Base-by-base conservation (phyloP, 2,888 invertebrate genomes). In the Stenolophus ochropezus region DNA sequence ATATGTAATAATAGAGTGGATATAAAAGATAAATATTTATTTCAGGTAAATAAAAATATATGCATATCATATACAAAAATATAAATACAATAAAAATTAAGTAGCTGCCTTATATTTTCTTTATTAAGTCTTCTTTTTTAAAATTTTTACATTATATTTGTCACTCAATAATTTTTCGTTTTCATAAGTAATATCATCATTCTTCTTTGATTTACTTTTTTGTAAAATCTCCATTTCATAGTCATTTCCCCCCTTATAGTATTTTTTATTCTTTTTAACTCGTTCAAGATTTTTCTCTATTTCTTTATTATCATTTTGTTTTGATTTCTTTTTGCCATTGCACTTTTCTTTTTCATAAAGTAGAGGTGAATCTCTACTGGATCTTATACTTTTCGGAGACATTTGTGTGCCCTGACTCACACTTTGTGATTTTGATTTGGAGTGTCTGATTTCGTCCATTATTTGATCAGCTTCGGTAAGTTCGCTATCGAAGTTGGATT, bases 271-370 rank as follows among this genome's bases (percentile, higher is more conserved):
- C 82, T 84, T 85, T 73, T 82, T 85, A 11, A 84, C 84, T 76
- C 84, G 85, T 18, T 85, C 85, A 16, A 82, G 83, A 23, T 73
- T 47, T 33, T 84, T 84, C 4, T 84, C 81, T 20, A 81, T 65
- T 23, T 81, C 81, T 47, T 81, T 61, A 75, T 76, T 14, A 53
- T 79, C 56, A 53, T 49, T 20, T 74, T 56, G 23, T 58, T 79
- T 16, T 58, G 23, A 20, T 61, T 73, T 78, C 18, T 82, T 76
- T 58, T 47, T 79, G 18, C 82, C 82, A 80, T 82, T 83, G 83
- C 86, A 86, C 51, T 86, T 86, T 73, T 85, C n/a, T 86, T 87
- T 83, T 87, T 86, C 11, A 84, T 83, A 42, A 85, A 84, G 82
- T 86, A 87, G 25, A 84, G 86, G 83, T 86, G 87, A 51, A 83